Base-by-base conservation (phyloP, 2,888 invertebrate species). In the Zelleria hepariella region DNA sequence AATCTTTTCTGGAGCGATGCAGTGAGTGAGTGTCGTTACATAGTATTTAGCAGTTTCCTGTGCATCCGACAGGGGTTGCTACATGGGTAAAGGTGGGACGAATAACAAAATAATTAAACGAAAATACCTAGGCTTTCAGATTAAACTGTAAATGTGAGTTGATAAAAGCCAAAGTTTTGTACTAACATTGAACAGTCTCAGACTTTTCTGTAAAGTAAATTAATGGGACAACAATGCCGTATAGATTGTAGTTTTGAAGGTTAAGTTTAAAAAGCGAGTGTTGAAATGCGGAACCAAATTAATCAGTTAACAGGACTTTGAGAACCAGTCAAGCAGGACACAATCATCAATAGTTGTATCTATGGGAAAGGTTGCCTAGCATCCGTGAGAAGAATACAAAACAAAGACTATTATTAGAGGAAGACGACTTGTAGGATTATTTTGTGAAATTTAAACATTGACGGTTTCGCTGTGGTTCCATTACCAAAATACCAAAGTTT, bases 311-410 rank as follows among this genome's bases (percentile, higher is more conserved):
- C 51, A 51, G 51, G 10, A 6, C 51, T 23, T 20, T 4, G 27
- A n/a, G 26, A 54, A 54, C 54, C n/a, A 54, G 54, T 49, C 24
- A 47, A 56, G 23, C 49, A 62, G 23, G 23, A 58, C 24, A 59
- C 57, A 21, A n/a, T 25, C 18, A 48, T 26, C 15, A 26, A 47
- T 2, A 21, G 55, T 32, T 21, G 55, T 51, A 68, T 63, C 67
- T 69, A 73, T 76, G 77, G 69, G 78, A 80, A 80, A 77, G 74
- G 75, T 76, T 75, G 73, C 55, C 8, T 10, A 67, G 73, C 78
- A 80, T 82, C 82, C 82, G 82, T 82, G 82, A 78, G 82, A 82
- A 76, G 66, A 64, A 54, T 64, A 67, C 67, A 66, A 42, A 67
- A 69, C 68, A 71, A 77, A 72, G 23, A 53, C n/a, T 42, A 24